Base-by-base conservation (phyloP, 2,113 vertebrate species). In the Atrichornis clamosus region DNA sequence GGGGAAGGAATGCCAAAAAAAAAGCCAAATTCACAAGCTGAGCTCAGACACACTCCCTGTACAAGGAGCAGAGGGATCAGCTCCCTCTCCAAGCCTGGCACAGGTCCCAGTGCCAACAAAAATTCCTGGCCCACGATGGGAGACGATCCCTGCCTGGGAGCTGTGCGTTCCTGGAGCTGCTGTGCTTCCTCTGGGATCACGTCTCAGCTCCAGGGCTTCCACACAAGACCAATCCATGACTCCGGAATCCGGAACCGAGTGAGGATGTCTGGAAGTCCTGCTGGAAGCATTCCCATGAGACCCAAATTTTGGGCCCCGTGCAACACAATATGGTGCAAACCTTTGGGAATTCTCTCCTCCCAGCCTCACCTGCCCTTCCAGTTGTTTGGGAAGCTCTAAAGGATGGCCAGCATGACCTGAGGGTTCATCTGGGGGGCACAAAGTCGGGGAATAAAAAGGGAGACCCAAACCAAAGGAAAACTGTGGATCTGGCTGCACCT, bases 241-340 rank as follows among this genome's bases (percentile, higher is more conserved):
- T 62, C 53, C 47, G 73, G 52, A 69, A 44, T 16, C 79, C 35
- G 4, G 63, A 58, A 28, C 5, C 5, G 1, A 23, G 27, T 0
- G 18, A 69, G 2, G 9, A 16, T 2, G 14, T 11, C 52, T 27
- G 50, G 74, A 41, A 70, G 52, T 23, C 10, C 24, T 16, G n/a
- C 1, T 13, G 86, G 64, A 27, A 22, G 16, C 13, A 20, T 18
- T 63, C 58, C 49, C 50, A 49, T 0, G 1, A 63, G 4, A 58
- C 13, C 22, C 18, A 2, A 30, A 41, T 6, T 37, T 1, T 39
- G 47, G 28, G 50, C 4, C 7, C 42, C 17, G 1, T 4, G 10
- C 30, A 21, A 18, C 0, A 2, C 3, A 6, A 27, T 0, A 0
- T 1, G 26, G 21, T 0, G 2, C 0, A 0, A 14, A 47, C 8